A percentile compares a stretch with the other conserved stretches of the same genome.
phyloP scores from a whole-genome alignment of 2,797 vertebrate species.

The Coracias cyanogaster region DNA sequence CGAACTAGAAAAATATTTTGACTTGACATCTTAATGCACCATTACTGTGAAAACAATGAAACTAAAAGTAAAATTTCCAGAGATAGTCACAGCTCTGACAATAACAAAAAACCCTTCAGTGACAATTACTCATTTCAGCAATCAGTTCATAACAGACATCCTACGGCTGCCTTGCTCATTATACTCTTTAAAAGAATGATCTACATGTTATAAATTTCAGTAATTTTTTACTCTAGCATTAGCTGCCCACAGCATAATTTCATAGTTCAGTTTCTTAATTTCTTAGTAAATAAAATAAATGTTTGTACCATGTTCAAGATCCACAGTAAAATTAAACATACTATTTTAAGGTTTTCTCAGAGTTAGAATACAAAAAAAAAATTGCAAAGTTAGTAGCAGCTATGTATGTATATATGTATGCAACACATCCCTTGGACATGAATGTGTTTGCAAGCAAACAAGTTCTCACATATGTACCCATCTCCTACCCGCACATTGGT shows the following conservation, averaged over 20 bases:
- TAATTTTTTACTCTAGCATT: conserved; percentile 19
- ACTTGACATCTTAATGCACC: conserved; percentile 75
- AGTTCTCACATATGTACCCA: not conserved
- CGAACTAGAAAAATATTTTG: conserved; percentile 75
- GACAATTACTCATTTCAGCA: conserved; percentile 61
- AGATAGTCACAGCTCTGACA: conserved; percentile 58
- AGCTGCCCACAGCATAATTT: conserved; percentile 40
- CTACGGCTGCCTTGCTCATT: conserved; percentile 42
- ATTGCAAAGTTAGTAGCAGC: not conserved
- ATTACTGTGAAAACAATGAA: conserved; percentile 76
- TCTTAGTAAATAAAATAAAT: conserved; percentile 9
- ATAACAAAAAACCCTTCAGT: conserved; percentile 46
- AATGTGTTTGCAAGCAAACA: not conserved
- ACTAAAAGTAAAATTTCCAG: conserved; percentile 73
- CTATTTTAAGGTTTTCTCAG: not conserved
- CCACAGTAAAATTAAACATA: not conserved
- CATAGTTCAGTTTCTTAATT: not conserved
- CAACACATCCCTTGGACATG: not conserved
- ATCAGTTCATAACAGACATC: conserved; percentile 46
- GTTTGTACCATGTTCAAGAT: not conserved
- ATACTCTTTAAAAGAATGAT: conserved; percentile 22
- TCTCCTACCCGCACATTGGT: not conserved
- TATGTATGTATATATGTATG: fast-evolving
- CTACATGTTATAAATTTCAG: conserved; percentile 4
- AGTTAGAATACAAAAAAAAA: not conserved